Evolutionary conservation across 2,888 invertebrate species (phyloP).

Genomic region (Trissolcus japonicus): DNA sequence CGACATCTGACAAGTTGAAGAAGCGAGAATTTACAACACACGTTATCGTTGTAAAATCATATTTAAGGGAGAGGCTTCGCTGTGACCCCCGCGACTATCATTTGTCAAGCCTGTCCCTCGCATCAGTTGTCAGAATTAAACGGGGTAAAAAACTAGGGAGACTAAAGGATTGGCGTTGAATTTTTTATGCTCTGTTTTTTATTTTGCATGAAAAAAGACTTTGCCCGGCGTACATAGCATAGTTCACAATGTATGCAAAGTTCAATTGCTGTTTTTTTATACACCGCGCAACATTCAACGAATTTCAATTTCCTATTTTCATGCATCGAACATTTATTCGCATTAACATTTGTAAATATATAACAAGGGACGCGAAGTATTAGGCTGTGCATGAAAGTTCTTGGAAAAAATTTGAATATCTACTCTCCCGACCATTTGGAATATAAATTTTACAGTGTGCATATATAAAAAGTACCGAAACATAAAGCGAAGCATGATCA

Average conservation of each 20-base stretch:
- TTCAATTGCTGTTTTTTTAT: constrained; percentile 47
- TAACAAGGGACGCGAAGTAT: not conserved
- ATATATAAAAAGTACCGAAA: constrained; percentile 22
- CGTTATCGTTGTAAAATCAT: constrained; percentile 36
- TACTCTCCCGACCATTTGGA: constrained; percentile 14
- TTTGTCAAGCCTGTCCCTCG: constrained; percentile 46
- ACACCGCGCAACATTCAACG: constrained; percentile 23
- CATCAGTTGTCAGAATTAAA: constrained; percentile 50
- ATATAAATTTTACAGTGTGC: constrained; percentile 41
- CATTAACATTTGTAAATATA: constrained; percentile 39
- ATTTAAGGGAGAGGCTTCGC: constrained; percentile 27
- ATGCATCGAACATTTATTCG: constrained; percentile 37
- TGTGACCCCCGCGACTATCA: constrained; percentile 40
- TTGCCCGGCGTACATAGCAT: not conserved
- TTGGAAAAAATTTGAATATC: constrained; percentile 22
- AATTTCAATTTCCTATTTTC: constrained; percentile 44
- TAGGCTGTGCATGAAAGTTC: constrained; percentile 1
- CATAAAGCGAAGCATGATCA: constrained; percentile 8
- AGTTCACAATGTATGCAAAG: constrained; percentile 44
- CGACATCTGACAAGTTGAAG: constrained; percentile 1
- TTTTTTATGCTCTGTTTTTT: constrained; percentile 50
- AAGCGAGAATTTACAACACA: constrained; percentile 11
- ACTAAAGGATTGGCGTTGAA: constrained; percentile 42
- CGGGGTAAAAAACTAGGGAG: constrained; percentile 33
- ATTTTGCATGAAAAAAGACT: constrained; percentile 52